Evolutionary conservation across 2,113 vertebrate species (phyloP).

Genomic region (Malurus cyaneus): DNA sequence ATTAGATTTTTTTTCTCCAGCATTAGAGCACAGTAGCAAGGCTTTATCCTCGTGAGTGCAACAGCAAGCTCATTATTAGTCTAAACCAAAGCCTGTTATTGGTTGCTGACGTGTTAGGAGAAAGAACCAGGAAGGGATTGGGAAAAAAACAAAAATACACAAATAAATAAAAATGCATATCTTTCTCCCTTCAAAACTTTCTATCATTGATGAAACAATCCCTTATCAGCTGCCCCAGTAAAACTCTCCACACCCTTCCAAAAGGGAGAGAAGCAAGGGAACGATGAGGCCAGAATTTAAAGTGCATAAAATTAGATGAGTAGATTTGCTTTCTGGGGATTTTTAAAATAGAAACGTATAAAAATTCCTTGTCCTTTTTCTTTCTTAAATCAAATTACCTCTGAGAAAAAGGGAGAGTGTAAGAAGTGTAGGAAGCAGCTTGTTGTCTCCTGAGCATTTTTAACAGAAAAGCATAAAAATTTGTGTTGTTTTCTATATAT

Average conservation of each 20-base stretch:
- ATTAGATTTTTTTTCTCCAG: not conserved
- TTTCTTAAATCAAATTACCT: not conserved
- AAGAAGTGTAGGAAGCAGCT: not conserved
- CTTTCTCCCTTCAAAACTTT: not conserved
- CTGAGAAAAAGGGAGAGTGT: not conserved
- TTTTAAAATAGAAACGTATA: not conserved
- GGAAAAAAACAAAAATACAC: not conserved
- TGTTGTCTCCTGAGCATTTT: not conserved
- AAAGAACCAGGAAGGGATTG: not conserved
- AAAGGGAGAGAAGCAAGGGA: not conserved
- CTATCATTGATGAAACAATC: not conserved
- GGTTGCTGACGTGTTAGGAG: not conserved
- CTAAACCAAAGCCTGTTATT: not conserved
- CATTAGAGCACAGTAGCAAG: not conserved
- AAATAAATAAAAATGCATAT: not conserved
- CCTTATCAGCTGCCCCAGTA: not conserved
- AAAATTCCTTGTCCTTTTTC: not conserved
- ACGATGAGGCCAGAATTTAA: not conserved
- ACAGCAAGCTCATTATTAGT: not conserved
- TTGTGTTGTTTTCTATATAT: not conserved
- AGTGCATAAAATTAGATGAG: not conserved
- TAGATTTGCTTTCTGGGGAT: not conserved
- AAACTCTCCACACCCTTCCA: not conserved
- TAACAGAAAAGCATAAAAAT: not conserved
- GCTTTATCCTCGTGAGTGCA: not conserved